Evolutionary conservation across 2,888 invertebrate genomes (phyloP), one percentile per base, ranked within the genome.

Genomic region (Mesoligia furuncula): DNA sequence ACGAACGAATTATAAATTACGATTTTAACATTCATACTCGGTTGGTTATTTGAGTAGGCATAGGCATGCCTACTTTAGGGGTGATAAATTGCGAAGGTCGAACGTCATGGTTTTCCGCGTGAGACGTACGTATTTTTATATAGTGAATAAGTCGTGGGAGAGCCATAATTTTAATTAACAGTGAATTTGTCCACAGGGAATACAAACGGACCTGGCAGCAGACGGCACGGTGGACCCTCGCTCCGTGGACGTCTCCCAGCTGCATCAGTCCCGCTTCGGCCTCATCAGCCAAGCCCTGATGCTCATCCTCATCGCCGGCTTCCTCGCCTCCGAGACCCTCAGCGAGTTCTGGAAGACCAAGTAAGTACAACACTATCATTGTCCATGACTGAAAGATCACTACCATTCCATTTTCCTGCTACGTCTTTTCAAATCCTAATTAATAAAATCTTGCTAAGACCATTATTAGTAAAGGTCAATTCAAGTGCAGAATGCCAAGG

Each of bases 301-400:
- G 98, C 97, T 99, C 79, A 98, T 99, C 89, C 98, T 98, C 87
- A 98, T 99, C 87, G 98, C 98, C 11, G 98, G 98, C 66, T 99
- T 99, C 95, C 97, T 99, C 48, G 98, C 98, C 88, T 99, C 99
- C 11, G 99, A 99, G 95, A 99, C 99, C 0, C 97, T 99, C 82
- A 98, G 99, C 87, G 98, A 98, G 95, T 98, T 99, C 94, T 99
- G 99, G 99, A 99, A 99, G 95, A 98, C 98, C 86, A 99, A 99
- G 98, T 98, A 90, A 97, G 97, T 97, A 72, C 9, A 48, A 4
- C 20, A 20, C 0, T 24, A 69, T 15, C 6, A 20, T 39, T 31
- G 4, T 36, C 20, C 8, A 2, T 11, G 66, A 17, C 31, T 2
- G 17, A n/a, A 48, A 1, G 5, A 48, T 71, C 6, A 36, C 36